Evolutionary conservation across 2,113 vertebrate species (phyloP).

Genomic region (Amphiprion ocellaris): DNA sequence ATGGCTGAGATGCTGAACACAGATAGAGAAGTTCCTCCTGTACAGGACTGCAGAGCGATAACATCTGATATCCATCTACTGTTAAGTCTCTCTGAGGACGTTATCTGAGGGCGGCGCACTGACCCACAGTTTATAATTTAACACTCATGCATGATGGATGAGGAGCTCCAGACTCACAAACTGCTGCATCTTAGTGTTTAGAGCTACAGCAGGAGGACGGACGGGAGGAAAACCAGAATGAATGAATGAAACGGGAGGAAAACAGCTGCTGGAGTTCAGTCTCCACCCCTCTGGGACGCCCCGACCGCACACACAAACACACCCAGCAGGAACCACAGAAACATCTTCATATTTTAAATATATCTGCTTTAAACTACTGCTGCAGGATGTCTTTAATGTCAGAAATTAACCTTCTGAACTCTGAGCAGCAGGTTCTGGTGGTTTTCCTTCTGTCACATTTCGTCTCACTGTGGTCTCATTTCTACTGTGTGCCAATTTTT

Average conservation of each 20-base stretch:
- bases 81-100: conserved; percentile 33
- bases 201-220: background rate
- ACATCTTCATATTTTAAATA: no score
- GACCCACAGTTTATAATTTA: conserved; percentile 74
- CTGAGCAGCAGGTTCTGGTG: no score
- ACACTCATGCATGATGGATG: conserved; percentile 71
- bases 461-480: no score
- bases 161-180: conserved; percentile 11
- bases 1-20: no score
- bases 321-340: no score
- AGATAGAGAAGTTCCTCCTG: background rate
- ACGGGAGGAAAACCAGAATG: no score
- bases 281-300: background rate
- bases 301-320: background rate
- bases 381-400: no score
- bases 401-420: no score
- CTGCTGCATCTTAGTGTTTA: background rate
- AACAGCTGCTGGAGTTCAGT: background rate
- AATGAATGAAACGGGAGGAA: no score
- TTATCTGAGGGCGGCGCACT: conserved; percentile 42
- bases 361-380: no score
- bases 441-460: no score
- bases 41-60: background rate
- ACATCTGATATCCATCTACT: conserved; percentile 44
- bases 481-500: no score